Percentiles rank a stretch among this genome's conserved stretches.
Evolutionary conservation across 2,797 vertebrate genomes (phyloP).

Genomic region (Botia almorhae): DNA sequence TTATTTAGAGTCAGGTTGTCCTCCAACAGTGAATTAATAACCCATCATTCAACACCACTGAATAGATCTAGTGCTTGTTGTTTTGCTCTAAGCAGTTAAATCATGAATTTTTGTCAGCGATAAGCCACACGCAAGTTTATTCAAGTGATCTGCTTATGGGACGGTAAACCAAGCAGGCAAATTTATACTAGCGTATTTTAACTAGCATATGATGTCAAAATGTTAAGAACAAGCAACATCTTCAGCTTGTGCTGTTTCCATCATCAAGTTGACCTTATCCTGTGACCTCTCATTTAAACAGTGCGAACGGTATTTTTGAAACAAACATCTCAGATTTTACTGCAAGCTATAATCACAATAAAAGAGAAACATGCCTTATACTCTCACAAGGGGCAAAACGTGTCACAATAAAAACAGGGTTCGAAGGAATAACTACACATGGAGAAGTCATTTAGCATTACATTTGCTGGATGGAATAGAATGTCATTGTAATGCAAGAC

Average conservation of each 20-base stretch:
- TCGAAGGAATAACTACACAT: not conserved
- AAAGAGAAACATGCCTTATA: not conserved
- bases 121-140: too few species aligned
- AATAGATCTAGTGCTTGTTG: conserved; percentile 1
- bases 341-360: conserved; percentile 28
- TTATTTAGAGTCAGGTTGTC: conserved; percentile 24
- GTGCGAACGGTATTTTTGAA: conserved; percentile 1
- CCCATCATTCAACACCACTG: not conserved
- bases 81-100: not conserved
- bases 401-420: conserved; percentile 20
- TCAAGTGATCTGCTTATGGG: not conserved
- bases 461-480: not conserved
- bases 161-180: not conserved
- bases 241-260: too few species aligned
- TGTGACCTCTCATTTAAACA: conserved; percentile 18
- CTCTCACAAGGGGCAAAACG: not conserved
- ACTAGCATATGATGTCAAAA: not conserved
- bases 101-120: not conserved
- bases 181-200: not conserved
- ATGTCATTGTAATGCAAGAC: not conserved
- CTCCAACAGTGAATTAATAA: conserved; percentile 9
- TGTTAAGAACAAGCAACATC: not conserved
- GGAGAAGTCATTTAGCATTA: not conserved
- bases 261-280: not conserved
- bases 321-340: not conserved